Evolutionary conservation across 2,797 vertebrate species (phyloP).

Genomic region (Pelochelys cantorii): DNA sequence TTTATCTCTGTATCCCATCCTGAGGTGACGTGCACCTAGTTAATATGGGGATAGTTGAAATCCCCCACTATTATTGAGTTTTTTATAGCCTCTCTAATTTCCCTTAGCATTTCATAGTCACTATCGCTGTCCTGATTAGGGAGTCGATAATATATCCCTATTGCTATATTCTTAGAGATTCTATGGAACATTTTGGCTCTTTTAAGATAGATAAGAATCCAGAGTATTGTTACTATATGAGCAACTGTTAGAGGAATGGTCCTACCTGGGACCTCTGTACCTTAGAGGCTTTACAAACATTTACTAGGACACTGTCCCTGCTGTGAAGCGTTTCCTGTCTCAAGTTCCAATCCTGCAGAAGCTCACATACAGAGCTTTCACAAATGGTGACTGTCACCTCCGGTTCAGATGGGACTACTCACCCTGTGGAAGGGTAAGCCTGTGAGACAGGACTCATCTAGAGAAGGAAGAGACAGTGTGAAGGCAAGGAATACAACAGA

Average conservation of each 20-base stretch:
- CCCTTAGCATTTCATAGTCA: too few species aligned
- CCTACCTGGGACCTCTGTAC: fast-evolving
- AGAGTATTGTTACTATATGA: neutral
- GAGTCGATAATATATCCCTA: too few species aligned
- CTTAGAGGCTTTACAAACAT: neutral
- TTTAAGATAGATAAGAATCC: too few species aligned
- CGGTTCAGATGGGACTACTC: neutral
- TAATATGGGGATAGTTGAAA: too few species aligned
- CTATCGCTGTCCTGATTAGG: too few species aligned
- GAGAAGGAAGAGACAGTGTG: neutral
- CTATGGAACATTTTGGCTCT: too few species aligned
- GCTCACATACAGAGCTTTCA: neutral
- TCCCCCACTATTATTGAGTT: too few species aligned
- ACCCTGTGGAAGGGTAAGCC: neutral
- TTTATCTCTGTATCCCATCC: too few species aligned
- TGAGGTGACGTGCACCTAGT: too few species aligned
- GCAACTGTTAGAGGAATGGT: neutral
- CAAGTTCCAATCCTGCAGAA: neutral
- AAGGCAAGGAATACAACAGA: neutral
- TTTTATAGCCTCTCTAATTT: too few species aligned
- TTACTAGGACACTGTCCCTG: neutral
- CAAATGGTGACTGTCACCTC: neutral
- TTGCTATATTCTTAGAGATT: too few species aligned
- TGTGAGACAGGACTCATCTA: fast-evolving
- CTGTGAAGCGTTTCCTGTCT: neutral